Evolutionary conservation across 2,888 invertebrate species (phyloP).

Genomic region (Mythimna vitellina): DNA sequence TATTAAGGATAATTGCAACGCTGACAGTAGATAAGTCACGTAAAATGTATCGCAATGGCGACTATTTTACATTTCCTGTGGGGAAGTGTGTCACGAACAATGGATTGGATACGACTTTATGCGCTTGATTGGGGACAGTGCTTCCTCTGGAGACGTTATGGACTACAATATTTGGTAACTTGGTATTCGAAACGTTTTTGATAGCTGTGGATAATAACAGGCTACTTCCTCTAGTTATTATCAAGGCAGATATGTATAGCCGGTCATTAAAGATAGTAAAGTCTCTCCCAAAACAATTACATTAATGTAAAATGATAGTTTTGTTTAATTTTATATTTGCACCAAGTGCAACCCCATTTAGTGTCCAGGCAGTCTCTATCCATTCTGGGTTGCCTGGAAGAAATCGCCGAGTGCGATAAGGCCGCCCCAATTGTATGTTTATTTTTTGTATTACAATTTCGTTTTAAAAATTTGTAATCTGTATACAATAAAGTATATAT

Average conservation of each 20-base stretch:
- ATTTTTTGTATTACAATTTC: no score
- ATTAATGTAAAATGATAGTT: no score
- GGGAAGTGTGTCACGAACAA: conserved; percentile 68
- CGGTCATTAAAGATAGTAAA: no score
- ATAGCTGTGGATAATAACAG: conserved; percentile 13
- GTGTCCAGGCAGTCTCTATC: no score
- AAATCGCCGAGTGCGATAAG: no score
- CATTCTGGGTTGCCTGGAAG: no score
- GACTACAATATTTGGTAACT: conserved; percentile 25
- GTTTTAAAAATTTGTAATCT: no score
- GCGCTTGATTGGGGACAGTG: conserved; percentile 52
- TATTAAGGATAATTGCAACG: conserved; percentile 28
- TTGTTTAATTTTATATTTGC: no score
- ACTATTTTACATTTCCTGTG: conserved; percentile 44
- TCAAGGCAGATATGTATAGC: neutral
- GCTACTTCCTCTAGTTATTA: conserved; percentile 4
- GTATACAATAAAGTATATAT: no score
- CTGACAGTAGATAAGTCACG: conserved; percentile 33
- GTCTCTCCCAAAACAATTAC: no score
- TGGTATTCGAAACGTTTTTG: conserved; percentile 10
- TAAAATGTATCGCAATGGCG: conserved; percentile 38
- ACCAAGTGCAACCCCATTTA: no score
- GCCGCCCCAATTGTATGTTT: no score
- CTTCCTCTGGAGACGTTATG: conserved; percentile 35
- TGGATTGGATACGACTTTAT: conserved; percentile 51